Conservation (phyloP, 2,888 invertebrate species). For the Eupithecia exiguata region DNA sequence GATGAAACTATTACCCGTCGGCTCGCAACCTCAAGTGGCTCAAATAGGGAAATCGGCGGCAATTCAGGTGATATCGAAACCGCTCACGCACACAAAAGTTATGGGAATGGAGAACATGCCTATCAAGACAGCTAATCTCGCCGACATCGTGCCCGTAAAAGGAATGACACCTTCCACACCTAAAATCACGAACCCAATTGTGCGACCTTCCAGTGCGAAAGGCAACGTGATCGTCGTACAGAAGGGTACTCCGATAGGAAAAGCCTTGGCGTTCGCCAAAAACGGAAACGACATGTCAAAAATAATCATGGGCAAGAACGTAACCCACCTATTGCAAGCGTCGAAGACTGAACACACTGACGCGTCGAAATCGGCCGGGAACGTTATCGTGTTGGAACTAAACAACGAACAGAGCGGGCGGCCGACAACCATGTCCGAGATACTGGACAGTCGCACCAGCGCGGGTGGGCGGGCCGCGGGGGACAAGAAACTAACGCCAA, state of each 20-base stretch:
- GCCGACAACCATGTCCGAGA: slow-evolving; percentile 78
- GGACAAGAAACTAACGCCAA: slow-evolving; percentile 61
- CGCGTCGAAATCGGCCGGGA: slow-evolving; percentile 68
- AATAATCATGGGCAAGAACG: slow-evolving; percentile 81
- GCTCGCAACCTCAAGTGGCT: slow-evolving; percentile 63
- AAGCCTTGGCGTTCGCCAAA: slow-evolving; percentile 76
- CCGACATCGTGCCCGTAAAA: slow-evolving; percentile 77
- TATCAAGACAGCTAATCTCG: slow-evolving; percentile 76
- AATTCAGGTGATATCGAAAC: slow-evolving; percentile 69
- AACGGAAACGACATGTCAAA: slow-evolving; percentile 79
- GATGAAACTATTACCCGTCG: slow-evolving; percentile 79
- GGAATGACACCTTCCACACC: slow-evolving; percentile 71
- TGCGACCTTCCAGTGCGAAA: slow-evolving; percentile 76
- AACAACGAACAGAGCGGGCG: slow-evolving; percentile 78
- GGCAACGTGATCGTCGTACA: slow-evolving; percentile 85
- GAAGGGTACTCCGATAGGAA: slow-evolving; percentile 82
- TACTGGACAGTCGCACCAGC: slow-evolving; percentile 69
- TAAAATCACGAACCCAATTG: slow-evolving; percentile 74
- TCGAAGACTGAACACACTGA: slow-evolving; percentile 70
- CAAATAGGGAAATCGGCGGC: slow-evolving; percentile 60
- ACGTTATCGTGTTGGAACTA: slow-evolving; percentile 78
- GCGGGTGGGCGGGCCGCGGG: slow-evolving; percentile 52
- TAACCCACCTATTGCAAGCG: slow-evolving; percentile 75
- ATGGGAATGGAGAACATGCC: slow-evolving; percentile 57
- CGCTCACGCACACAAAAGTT: slow-evolving; percentile 64